A percentile compares a stretch with the other conserved stretches of the same genome.
These are phyloP conservation scores for Acanthurus lineatus DNA, from an alignment of 2,797 vertebrate species.

Conservation along the genomic window DNA sequence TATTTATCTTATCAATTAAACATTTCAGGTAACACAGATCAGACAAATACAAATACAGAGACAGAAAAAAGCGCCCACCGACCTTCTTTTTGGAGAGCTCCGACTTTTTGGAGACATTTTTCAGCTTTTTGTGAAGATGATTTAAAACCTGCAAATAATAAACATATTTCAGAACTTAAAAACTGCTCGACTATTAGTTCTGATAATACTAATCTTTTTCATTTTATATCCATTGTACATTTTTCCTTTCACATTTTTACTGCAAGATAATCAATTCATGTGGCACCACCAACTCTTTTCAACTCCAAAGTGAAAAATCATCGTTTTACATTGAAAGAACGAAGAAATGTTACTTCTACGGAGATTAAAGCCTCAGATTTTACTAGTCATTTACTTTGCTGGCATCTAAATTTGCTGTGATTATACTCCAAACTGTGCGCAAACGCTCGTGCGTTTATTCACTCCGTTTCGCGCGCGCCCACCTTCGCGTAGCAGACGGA, in stretches of 20 bases:
- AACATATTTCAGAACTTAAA: no score
- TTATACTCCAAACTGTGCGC: background rate
- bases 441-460: background rate
- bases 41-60: background rate
- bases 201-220: background rate
- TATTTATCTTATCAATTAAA: background rate
- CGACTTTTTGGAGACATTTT: conserved; percentile 95
- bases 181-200: no score
- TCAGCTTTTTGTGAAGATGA: conserved; percentile 95
- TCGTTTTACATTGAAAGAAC: background rate
- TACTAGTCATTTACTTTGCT: background rate
- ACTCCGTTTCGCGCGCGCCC: conserved; percentile 38
- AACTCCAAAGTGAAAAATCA: background rate
- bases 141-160: conserved; percentile 90
- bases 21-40: background rate
- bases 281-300: background rate
- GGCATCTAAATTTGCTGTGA: accelerated
- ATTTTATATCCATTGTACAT: background rate
- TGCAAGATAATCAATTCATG: background rate
- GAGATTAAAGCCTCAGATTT: background rate
- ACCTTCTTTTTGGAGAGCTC: conserved; percentile 97
- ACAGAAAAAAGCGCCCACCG: conserved; percentile 20
- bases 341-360: background rate
- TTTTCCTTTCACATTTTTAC: background rate
- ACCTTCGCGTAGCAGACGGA: conserved; percentile 98